phyloP scores from a whole-genome alignment of 2,113 vertebrate species.

The Atherinomorus stipes region DNA sequence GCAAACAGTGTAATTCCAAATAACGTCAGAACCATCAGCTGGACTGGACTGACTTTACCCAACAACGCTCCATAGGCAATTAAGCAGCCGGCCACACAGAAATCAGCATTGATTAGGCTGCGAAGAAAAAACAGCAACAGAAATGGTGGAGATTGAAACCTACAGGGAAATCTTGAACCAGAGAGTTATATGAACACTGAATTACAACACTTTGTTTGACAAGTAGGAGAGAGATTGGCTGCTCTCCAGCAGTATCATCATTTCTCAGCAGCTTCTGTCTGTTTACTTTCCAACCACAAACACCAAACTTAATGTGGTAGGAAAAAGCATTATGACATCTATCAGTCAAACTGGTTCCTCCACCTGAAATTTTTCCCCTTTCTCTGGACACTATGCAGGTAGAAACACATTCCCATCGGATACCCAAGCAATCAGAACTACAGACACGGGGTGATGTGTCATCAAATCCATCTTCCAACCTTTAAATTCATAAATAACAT shows the following conservation, averaged over 20 bases:
- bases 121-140: not conserved
- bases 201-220: conserved; percentile 1
- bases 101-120: conserved; percentile 97
- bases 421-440: not conserved
- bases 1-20: conserved; percentile 93
- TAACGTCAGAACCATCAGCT: conserved; percentile 92
- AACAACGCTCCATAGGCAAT: conserved; percentile 94
- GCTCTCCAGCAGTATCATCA: conserved; percentile 21
- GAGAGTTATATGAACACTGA: not conserved
- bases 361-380: not conserved
- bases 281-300: conserved; percentile 41
- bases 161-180: not conserved
- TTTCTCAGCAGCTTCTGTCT: conserved; percentile 3
- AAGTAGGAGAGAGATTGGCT: not conserved
- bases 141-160: not conserved
- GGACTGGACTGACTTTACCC: conserved; percentile 95
- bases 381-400: conserved; percentile 1
- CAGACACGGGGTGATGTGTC: not conserved
- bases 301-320: not conserved
- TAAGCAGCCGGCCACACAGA: conserved; percentile 93
- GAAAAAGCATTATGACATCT: not conserved
- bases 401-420: not conserved
- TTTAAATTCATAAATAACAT: not conserved
- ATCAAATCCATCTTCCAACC: not conserved
- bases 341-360: conserved; percentile 41